phyloP scores from a whole-genome alignment of 2,797 vertebrate genomes.

The Prunella strophiata region DNA sequence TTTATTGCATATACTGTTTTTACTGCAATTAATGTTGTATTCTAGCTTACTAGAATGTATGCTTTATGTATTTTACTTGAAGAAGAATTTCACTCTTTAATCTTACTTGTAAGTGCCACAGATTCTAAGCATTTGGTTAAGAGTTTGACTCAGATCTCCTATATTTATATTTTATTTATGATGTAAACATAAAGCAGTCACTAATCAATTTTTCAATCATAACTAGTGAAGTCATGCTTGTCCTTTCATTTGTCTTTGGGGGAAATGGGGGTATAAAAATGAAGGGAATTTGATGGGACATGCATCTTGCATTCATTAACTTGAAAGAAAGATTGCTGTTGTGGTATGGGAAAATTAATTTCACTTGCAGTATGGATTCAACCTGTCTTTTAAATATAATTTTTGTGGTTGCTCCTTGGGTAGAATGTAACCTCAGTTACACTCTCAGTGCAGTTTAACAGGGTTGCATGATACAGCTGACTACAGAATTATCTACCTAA shows the following conservation, averaged over 20 bases:
- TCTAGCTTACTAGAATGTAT: not conserved
- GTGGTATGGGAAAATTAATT: not conserved
- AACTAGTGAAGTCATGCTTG: not conserved
- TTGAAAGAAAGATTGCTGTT: not conserved
- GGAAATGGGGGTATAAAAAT: not conserved
- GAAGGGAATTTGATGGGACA: not conserved
- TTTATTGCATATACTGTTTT: rapidly evolving
- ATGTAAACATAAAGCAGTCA: not conserved
- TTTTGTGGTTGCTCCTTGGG: not conserved
- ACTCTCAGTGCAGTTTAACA: not conserved
- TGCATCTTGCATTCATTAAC: not conserved
- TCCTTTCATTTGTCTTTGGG: not conserved
- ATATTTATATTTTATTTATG: not conserved
- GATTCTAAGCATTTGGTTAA: not conserved
- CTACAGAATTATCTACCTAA: not conserved
- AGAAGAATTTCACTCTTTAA: rapidly evolving
- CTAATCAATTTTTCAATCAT: not conserved
- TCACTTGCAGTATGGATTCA: not conserved
- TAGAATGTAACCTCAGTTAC: not conserved
- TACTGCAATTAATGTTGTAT: not conserved
- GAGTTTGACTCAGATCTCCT: not conserved
- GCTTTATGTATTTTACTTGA: not conserved
- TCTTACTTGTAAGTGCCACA: not conserved
- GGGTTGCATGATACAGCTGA: not conserved
- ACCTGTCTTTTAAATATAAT: not conserved